phyloP scores from a whole-genome alignment of 2,113 vertebrate genomes.

The Lonchura striata region DNA sequence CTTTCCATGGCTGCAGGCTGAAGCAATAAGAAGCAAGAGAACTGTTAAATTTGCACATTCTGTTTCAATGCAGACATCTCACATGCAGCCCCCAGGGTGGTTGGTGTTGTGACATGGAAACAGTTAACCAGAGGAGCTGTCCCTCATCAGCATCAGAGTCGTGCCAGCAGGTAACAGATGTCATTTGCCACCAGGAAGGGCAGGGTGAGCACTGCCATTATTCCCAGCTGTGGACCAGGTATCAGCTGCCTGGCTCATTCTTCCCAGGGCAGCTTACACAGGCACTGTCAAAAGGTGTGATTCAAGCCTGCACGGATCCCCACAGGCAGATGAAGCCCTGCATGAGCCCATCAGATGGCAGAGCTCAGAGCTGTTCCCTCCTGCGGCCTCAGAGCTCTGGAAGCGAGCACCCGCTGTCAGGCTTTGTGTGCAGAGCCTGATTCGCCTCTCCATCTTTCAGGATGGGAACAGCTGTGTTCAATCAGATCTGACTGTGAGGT shows the following conservation, averaged over 20 bases:
- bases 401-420: accelerated
- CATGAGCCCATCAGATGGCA: neutral
- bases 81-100: neutral
- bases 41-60: neutral
- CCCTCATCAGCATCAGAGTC: neutral
- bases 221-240: neutral
- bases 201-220: neutral
- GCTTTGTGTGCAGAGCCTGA: neutral
- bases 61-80: neutral
- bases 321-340: neutral
- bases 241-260: neutral
- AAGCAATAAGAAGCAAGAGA: neutral
- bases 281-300: neutral
- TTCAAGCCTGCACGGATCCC: neutral
- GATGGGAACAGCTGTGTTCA: neutral
- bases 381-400: neutral
- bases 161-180: neutral
- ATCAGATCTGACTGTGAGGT: neutral
- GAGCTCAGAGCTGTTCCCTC: neutral
- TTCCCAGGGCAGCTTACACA: neutral
- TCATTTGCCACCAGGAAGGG: neutral
- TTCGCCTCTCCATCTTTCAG: neutral
- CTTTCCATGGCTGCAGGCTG: neutral
- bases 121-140: neutral
- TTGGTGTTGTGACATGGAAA: accelerated